Percentiles rank a stretch among this genome's conserved stretches.
phyloP scores from a whole-genome alignment of 2,113 vertebrate species.

The Megaptera novaeangliae region DNA sequence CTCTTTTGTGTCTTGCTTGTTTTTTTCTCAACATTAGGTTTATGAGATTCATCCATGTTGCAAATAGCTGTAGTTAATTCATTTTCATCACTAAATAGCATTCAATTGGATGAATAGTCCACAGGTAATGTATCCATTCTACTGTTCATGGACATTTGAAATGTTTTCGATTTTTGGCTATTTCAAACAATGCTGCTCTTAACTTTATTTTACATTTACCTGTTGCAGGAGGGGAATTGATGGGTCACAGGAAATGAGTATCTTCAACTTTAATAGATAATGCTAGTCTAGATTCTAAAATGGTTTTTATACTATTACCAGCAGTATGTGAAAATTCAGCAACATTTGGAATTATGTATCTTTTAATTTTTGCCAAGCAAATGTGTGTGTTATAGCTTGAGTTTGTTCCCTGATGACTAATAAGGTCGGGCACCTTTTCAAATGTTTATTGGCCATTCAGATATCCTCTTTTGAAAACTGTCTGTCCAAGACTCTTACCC shows the following conservation, averaged over 20 bases:
- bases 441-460: neutral
- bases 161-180: neutral
- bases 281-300: neutral
- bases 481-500: neutral
- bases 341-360: neutral
- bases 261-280: neutral
- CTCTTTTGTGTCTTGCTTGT: neutral
- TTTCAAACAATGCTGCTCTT: neutral
- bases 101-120: neutral
- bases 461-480: neutral
- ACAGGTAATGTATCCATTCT: neutral
- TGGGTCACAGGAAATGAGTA: neutral
- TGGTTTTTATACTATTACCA: neutral
- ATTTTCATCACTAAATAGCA: constrained; percentile 1
- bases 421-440: neutral
- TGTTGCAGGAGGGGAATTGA: neutral
- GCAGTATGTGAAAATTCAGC: neutral
- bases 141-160: neutral
- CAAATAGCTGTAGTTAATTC: neutral
- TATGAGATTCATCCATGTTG: neutral
- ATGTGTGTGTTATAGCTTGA: neutral
- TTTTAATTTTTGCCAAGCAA: neutral
- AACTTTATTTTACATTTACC: neutral
- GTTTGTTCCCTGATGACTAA: neutral
- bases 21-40: neutral